Evolutionary conservation across 2,797 vertebrate species (phyloP).

Genomic region (Capromys pilorides): DNA sequence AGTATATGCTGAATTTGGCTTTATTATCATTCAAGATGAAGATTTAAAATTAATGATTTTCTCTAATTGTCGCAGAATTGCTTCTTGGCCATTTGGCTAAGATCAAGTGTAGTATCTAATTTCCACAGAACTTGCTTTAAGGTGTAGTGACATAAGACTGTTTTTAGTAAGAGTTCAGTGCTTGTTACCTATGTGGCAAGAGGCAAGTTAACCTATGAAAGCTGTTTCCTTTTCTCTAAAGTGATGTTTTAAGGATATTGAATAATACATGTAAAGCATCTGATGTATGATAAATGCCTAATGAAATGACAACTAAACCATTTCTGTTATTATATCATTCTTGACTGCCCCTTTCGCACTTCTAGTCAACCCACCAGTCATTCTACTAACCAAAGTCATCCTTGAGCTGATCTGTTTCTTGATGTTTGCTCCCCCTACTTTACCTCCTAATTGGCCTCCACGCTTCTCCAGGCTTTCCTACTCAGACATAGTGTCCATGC

Average conservation of each 20-base stretch:
- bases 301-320: not conserved
- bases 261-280: not conserved
- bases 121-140: not conserved
- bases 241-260: not conserved
- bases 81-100: too few relatives aligned
- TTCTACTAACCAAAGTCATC: not conserved
- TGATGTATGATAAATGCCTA: not conserved
- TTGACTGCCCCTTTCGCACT: not conserved
- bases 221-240: not conserved
- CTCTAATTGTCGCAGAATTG: not conserved
- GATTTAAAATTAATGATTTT: conserved; percentile 53
- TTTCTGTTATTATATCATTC: not conserved
- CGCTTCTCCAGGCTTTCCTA: not conserved
- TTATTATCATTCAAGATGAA: conserved; percentile 1
- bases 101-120: not conserved
- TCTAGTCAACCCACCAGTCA: not conserved
- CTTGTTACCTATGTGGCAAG: not conserved
- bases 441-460: not conserved
- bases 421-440: not conserved
- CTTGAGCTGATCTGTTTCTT: not conserved
- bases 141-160: not conserved
- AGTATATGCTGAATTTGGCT: conserved; percentile 9
- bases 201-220: not conserved
- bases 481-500: not conserved
- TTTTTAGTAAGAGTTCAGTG: conserved; percentile 20